Conservation (phyloP, 2,797 vertebrate genomes). For the Botia almorhae region DNA sequence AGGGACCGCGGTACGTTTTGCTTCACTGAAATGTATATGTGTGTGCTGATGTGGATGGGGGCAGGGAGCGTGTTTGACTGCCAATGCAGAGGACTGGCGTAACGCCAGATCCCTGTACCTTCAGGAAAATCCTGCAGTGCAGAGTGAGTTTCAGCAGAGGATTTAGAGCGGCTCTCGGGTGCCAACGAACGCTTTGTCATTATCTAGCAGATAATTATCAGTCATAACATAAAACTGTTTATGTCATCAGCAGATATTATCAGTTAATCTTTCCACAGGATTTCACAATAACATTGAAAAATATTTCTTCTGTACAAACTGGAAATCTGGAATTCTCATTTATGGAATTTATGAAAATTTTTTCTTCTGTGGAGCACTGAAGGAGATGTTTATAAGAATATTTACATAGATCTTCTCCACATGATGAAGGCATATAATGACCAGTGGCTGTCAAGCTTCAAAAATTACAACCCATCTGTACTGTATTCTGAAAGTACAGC, state of each 20-base stretch:
- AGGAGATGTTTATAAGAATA: neutral
- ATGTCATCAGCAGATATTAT: conserved; percentile 16
- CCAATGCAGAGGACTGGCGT: conserved; percentile 31
- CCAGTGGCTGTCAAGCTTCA: too few relatives aligned
- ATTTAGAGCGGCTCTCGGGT: conserved; percentile 16
- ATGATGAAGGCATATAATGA: too few relatives aligned
- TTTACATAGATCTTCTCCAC: neutral
- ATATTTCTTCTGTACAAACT: too few relatives aligned
- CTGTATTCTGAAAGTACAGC: neutral
- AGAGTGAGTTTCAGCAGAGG: conserved; percentile 17
- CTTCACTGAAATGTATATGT: neutral
- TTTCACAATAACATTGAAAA: neutral
- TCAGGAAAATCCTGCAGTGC: conserved; percentile 57
- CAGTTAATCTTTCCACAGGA: neutral
- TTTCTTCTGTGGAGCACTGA: neutral
- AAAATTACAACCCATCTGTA: neutral
- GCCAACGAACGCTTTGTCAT: conserved; percentile 14
- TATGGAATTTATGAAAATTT: neutral
- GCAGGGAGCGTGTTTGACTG: conserved; percentile 34
- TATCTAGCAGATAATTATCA: conserved; percentile 33
- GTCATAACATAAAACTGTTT: neutral
- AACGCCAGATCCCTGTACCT: conserved; percentile 42
- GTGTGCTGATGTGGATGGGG: conserved; percentile 11
- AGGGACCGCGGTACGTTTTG: neutral
- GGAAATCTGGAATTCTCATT: neutral